Percentiles rank a stretch among this genome's conserved stretches.
Evolutionary conservation across 1,140 invertebrate species (phyloP).

Genomic region (Dreissena polymorpha): DNA sequence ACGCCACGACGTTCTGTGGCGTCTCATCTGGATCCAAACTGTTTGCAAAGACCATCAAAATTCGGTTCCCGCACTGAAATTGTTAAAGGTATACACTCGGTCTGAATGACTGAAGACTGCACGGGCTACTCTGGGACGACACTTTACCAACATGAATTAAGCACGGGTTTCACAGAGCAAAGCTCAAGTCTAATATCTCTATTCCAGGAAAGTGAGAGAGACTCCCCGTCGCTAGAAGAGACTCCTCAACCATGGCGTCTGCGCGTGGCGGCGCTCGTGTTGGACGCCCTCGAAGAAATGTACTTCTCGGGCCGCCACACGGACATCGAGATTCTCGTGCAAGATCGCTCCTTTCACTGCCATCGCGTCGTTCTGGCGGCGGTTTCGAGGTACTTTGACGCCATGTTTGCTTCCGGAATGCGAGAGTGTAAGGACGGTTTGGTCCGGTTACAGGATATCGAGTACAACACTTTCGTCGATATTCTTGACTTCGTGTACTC

Average conservation of each 20-base stretch:
- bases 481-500: slow-evolving; percentile 71
- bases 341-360: slow-evolving; percentile 63
- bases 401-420: slow-evolving; percentile 69
- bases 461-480: slow-evolving; percentile 66
- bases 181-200: not conserved
- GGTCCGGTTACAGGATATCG: slow-evolving; percentile 64
- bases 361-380: slow-evolving; percentile 62
- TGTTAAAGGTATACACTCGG: too few species aligned
- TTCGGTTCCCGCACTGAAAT: too few species aligned
- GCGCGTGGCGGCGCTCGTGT: slow-evolving; percentile 37
- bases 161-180: too few species aligned
- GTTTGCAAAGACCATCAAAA: too few species aligned
- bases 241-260: slow-evolving; percentile 17
- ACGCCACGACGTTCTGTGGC: too few species aligned
- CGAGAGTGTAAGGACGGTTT: slow-evolving; percentile 65
- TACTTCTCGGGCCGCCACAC: slow-evolving; percentile 48
- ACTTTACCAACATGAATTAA: too few species aligned
- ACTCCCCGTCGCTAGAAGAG: slow-evolving; percentile 4
- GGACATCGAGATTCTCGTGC: slow-evolving; percentile 61
- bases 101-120: too few species aligned
- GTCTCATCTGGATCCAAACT: too few species aligned
- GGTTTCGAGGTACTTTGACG: slow-evolving; percentile 67
- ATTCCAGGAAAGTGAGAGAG: slow-evolving; percentile 30
- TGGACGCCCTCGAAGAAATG: slow-evolving; percentile 50
- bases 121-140: too few species aligned